Evolutionary conservation across 2,113 vertebrate species (phyloP).

Genomic region (Rhipidura dahli): DNA sequence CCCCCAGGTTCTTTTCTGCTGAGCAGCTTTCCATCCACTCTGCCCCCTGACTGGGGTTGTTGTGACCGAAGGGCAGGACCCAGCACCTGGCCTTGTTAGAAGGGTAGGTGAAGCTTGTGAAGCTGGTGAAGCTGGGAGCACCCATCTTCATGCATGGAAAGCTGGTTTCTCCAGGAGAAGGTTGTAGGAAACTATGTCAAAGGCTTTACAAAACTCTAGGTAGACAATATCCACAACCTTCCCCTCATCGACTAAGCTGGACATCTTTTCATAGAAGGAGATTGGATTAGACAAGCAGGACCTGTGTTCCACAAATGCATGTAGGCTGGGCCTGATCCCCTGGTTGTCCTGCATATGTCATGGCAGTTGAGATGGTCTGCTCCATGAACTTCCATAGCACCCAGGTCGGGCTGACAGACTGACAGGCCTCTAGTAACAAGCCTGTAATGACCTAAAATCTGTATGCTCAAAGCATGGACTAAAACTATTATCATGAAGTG

Average conservation of each 20-base stretch:
- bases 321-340: not conserved
- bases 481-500: not conserved
- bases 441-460: not conserved
- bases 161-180: fast-evolving
- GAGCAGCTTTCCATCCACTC: not conserved
- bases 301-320: not conserved
- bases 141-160: not conserved
- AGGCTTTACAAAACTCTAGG: not conserved
- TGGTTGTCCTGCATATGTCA: not conserved
- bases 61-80: not conserved
- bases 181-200: not conserved
- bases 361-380: not conserved
- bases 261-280: not conserved
- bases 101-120: no score
- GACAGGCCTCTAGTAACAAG: not conserved
- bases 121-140: not conserved
- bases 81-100: not conserved
- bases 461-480: not conserved
- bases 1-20: not conserved
- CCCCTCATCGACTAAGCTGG: not conserved
- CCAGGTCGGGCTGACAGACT: not conserved
- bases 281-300: not conserved
- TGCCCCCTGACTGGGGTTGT: not conserved
- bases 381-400: not conserved
- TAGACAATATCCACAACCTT: not conserved